phyloP scores from a whole-genome alignment of 2,113 vertebrate genomes.

The Scomber japonicus region DNA sequence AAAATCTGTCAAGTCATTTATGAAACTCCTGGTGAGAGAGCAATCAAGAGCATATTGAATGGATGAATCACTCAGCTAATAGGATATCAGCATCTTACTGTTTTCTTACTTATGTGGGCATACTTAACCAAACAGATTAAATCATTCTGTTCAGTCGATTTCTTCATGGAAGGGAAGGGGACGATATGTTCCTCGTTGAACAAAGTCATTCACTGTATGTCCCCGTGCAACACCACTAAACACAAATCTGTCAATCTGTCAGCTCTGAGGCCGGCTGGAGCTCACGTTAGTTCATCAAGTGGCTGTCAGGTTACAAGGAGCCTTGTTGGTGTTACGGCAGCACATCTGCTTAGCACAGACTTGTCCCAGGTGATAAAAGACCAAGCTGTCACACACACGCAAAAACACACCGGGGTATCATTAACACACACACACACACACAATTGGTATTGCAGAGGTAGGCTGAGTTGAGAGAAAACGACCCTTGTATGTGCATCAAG shows the following conservation, averaged over 20 bases:
- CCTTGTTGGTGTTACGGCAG: conserved; percentile 15
- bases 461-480: no score
- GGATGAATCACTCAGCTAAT: not conserved
- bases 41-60: no score
- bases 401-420: not conserved
- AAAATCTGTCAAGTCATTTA: not conserved
- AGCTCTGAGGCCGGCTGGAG: not conserved
- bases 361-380: conserved; percentile 30
- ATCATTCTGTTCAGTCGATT: not conserved
- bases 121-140: not conserved
- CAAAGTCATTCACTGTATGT: not conserved
- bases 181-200: not conserved
- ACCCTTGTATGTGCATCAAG: no score
- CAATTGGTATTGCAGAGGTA: no score
- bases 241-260: not conserved
- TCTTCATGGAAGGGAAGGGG: not conserved
- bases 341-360: conserved; percentile 23
- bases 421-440: conserved; percentile 3
- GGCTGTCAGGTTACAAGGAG: conserved; percentile 17
- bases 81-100: not conserved
- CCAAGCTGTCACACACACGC: conserved; percentile 8
- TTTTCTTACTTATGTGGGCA: not conserved
- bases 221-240: not conserved
- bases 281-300: conserved; percentile 18
- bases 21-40: no score